These are phyloP conservation scores for Dyspetes luteomarginatus DNA, from an alignment of 2,888 invertebrate genomes.

Conservation along the genomic window DNA sequence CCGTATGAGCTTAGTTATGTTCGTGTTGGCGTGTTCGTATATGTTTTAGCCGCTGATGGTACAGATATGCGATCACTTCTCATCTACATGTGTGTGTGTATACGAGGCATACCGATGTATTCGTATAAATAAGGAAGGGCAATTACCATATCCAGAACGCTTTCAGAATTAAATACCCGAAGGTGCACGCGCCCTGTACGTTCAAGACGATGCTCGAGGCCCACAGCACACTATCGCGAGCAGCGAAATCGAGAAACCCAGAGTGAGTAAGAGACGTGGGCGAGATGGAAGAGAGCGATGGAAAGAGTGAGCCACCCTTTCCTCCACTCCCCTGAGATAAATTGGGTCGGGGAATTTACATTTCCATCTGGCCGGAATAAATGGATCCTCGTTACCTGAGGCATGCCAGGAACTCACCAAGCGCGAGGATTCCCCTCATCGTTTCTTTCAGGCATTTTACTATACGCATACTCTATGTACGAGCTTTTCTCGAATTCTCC, in stretches of 20 bases:
- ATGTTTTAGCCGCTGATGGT: no score
- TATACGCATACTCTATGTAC: conserved; percentile 1
- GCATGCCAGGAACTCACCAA: neutral
- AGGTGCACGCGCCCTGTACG: conserved; percentile 46
- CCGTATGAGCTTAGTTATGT: no score
- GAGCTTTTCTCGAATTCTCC: conserved; percentile 35
- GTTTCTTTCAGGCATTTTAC: neutral
- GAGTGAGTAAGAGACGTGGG: conserved; percentile 29
- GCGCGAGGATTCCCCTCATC: conserved; percentile 16
- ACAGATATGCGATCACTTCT: no score
- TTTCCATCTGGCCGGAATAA: conserved; percentile 80
- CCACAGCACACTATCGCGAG: conserved; percentile 22
- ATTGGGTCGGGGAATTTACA: conserved; percentile 80
- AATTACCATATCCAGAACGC: conserved; percentile 76
- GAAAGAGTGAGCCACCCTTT: conserved; percentile 40
- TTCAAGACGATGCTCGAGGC: conserved; percentile 6
- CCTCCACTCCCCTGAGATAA: conserved; percentile 71
- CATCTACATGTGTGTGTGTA: neutral
- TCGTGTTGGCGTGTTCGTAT: no score
- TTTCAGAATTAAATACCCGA: conserved; percentile 76
- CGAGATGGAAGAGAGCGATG: conserved; percentile 17
- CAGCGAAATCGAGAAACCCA: conserved; percentile 48
- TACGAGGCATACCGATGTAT: conserved; percentile 50
- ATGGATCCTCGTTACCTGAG: conserved; percentile 80
- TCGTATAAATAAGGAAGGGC: conserved; percentile 76